Percentiles rank a stretch among this genome's conserved stretches.
phyloP scores from a whole-genome alignment of 2,113 vertebrate genomes.

The Coptodon bakossiorum region DNA sequence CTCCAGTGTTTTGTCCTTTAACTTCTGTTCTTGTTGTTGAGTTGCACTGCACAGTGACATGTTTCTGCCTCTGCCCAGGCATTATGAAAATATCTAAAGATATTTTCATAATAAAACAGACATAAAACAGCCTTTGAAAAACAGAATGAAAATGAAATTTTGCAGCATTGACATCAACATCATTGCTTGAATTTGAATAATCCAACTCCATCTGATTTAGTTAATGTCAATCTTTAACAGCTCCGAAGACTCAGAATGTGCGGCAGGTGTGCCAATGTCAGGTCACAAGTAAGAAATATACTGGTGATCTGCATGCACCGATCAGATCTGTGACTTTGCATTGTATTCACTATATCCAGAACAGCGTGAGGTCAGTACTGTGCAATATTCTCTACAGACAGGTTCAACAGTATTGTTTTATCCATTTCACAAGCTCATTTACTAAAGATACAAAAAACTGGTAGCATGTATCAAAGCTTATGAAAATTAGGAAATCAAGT shows the following conservation, averaged over 20 bases:
- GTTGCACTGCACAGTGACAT: neutral
- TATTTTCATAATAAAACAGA: neutral
- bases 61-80: neutral
- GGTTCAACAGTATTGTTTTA: neutral
- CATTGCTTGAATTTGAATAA: neutral
- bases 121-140: neutral
- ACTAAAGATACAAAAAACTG: neutral
- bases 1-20: neutral
- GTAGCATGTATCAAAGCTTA: neutral
- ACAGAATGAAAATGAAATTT: neutral
- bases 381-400: neutral
- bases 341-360: neutral
- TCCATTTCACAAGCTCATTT: neutral
- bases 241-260: neutral
- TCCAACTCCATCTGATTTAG: neutral
- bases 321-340: neutral
- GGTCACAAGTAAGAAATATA: neutral
- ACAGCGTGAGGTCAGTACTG: neutral
- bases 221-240: neutral
- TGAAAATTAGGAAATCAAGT: neutral
- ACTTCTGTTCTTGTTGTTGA: neutral
- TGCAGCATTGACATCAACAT: neutral
- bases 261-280: neutral
- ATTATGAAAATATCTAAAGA: neutral
- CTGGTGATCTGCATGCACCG: rapidly evolving